Evolutionary conservation across 2,888 invertebrate species (phyloP).

Genomic region (Acleris emargana): DNA sequence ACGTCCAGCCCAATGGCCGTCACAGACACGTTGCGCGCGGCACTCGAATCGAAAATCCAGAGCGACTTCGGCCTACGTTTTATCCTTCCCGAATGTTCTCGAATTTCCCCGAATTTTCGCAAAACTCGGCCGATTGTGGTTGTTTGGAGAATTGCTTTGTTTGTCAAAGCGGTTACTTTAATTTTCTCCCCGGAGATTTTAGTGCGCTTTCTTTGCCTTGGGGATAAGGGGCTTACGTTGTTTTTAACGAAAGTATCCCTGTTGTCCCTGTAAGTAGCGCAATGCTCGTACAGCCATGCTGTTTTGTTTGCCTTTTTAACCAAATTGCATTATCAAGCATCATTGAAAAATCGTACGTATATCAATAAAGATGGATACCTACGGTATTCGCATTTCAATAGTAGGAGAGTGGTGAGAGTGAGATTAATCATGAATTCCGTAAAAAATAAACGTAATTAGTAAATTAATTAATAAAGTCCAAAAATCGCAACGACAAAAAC

Average conservation of each 20-base stretch:
- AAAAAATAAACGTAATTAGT: too few relatives aligned
- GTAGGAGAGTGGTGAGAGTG: conserved; percentile 2
- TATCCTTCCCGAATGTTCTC: conserved; percentile 12
- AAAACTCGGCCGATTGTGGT: conserved; percentile 8
- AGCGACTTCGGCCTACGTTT: not conserved
- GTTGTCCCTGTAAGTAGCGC: not conserved
- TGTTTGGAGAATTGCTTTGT: conserved; percentile 23
- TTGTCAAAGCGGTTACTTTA: conserved; percentile 23
- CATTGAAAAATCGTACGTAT: too few relatives aligned
- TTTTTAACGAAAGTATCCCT: conserved; percentile 19
- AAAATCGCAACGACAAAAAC: too few relatives aligned
- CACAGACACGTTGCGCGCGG: not conserved
- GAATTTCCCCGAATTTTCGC: conserved; percentile 9
- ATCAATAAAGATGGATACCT: too few relatives aligned
- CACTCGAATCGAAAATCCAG: conserved; percentile 2
- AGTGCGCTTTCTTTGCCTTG: conserved; percentile 15
- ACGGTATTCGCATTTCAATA: conserved; percentile 7
- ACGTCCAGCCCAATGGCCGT: conserved; percentile 7
- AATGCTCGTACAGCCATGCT: not conserved
- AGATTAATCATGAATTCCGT: conserved; percentile 8
- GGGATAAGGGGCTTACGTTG: conserved; percentile 17
- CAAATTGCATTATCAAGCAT: too few relatives aligned
- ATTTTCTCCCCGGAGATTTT: conserved; percentile 18
- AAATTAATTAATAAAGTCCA: too few relatives aligned
- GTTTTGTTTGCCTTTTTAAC: too few relatives aligned